A percentile compares a stretch with the other conserved stretches of the same genome.
phyloP scores from a whole-genome alignment of 2,888 invertebrate genomes.

The Thyatira batis region DNA sequence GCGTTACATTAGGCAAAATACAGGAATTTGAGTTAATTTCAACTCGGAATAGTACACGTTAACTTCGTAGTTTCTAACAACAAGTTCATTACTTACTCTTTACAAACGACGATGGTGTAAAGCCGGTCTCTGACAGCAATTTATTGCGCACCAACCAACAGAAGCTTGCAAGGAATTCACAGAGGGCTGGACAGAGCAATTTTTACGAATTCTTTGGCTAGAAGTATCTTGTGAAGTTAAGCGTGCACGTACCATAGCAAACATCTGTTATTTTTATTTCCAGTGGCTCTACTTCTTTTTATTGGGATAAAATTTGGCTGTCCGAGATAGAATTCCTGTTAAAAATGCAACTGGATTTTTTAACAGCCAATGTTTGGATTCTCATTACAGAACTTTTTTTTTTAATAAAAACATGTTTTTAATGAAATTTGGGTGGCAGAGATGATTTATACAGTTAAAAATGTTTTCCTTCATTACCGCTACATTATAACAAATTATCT shows the following conservation, averaged over 20 bases:
- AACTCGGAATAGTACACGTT: conserved; percentile 4
- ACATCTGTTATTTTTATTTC: not conserved
- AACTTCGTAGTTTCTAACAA: conserved; percentile 17
- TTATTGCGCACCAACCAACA: conserved; percentile 4
- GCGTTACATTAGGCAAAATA: too few relatives aligned
- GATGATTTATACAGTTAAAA: too few relatives aligned
- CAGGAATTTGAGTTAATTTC: not conserved
- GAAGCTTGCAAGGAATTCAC: conserved; percentile 18
- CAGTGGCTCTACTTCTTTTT: not conserved
- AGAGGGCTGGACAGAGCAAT: conserved; percentile 21
- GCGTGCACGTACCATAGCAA: not conserved
- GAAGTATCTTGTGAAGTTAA: not conserved
- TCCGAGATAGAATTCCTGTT: not conserved
- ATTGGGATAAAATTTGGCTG: not conserved
- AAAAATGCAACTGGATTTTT: not conserved
- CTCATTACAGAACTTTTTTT: not conserved
- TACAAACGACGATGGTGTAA: conserved; percentile 8
- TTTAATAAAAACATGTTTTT: not conserved
- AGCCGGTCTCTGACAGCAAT: conserved; percentile 22
- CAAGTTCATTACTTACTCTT: conserved; percentile 23
- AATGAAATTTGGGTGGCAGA: too few relatives aligned
- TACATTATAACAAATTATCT: not conserved
- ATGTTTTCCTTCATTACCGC: too few relatives aligned
- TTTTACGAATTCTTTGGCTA: conserved; percentile 18
- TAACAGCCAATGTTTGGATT: not conserved